Base-by-base conservation (phyloP, 2,888 invertebrate genomes). In the Oxyteleia sp. region DNA sequence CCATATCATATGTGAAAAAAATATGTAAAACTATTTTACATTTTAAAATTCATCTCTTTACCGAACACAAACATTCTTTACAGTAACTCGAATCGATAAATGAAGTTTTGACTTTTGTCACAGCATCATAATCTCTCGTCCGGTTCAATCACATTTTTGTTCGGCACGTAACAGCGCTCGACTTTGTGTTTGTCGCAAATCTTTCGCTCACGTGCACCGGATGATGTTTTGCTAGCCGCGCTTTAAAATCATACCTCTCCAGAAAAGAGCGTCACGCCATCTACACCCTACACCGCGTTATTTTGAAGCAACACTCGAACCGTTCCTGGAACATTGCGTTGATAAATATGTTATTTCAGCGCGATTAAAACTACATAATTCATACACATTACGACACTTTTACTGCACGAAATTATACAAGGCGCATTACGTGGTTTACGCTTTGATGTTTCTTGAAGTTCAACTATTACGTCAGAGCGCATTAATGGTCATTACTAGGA, bases 311-410 rank as follows among this genome's bases (percentile, higher is more conserved):
- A 15, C n/a, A 49, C 18, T 18, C 32, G 7, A 18, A 41, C 20
- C 10, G 16, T 53, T 66, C 26, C 66, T 18, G 8, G 66, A 66
- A 53, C 66, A 18, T 10, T 26, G 41, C 13, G 11, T 53, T 51
- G 53, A 66, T 66, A 51, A 53, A 66, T 66, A 41, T 26, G 53
- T 66, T 66, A 53, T 66, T 66, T 66, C 8, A 51, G 10, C 20
- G 51, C 49, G 51, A 66, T 66, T 66, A 49, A 51, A 66, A 51
- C 49, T 66, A 66, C 64, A 66, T 66, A 51, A 66, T 66, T 66
- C 51, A 66, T 51, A 66, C 35, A 23, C 45, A 23, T 49, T 66
- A 66, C 23, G 15, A 66, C 66, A 53, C 11, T 66, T 61, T 61
- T 41, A 41, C 38, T 10, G 26, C 41, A 43, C 53, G 51, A 23